Conservation (phyloP, 2,797 vertebrate species). For the Pseudochirops corinnae region DNA sequence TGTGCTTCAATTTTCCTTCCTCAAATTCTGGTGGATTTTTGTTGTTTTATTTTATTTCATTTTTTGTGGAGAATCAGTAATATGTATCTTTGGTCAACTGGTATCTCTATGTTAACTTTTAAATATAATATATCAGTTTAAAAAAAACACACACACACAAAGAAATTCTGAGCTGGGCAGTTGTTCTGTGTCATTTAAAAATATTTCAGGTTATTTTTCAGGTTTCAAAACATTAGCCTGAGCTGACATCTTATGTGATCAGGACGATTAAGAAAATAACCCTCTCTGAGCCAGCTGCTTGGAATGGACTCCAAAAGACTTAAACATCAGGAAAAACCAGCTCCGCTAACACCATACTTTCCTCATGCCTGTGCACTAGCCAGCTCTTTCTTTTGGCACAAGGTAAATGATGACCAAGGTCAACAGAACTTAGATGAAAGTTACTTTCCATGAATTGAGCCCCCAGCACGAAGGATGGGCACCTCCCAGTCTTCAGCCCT, state of each 20-base stretch:
- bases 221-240: conserved; percentile 73
- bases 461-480: background rate
- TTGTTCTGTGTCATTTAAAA: conserved; percentile 88
- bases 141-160: conserved; percentile 67
- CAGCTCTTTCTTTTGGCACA: conserved; percentile 48
- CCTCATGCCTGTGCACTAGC: background rate
- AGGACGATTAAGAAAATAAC: conserved; percentile 67
- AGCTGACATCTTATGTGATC: conserved; percentile 76
- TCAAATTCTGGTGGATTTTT: conserved; percentile 76
- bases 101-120: conserved; percentile 83
- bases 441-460: conserved; percentile 59
- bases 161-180: conserved; percentile 85
- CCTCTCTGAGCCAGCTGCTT: conserved; percentile 66
- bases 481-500: no score
- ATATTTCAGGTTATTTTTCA: conserved; percentile 78
- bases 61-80: conserved; percentile 87
- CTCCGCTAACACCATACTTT: conserved; percentile 20
- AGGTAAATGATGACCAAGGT: conserved; percentile 46
- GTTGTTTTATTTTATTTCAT: conserved; percentile 60
- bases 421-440: conserved; percentile 45
- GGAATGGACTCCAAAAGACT: conserved; percentile 61
- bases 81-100: conserved; percentile 93
- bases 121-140: conserved; percentile 79
- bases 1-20: conserved; percentile 74
- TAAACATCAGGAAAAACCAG: conserved; percentile 46